These are phyloP conservation scores for Heptranchias perlo DNA, from an alignment of 2,113 vertebrate genomes.

Conservation along the genomic window DNA sequence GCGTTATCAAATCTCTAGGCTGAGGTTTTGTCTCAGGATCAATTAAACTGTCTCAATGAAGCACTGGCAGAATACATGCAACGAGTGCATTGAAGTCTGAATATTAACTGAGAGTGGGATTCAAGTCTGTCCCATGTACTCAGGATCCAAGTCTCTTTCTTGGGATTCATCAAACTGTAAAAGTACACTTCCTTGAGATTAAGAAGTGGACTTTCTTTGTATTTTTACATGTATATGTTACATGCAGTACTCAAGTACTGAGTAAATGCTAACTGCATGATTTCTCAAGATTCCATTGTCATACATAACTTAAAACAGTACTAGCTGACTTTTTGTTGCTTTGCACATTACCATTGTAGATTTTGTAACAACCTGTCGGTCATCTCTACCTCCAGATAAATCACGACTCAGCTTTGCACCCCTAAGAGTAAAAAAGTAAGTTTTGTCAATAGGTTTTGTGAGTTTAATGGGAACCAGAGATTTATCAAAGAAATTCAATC, in stretches of 20 bases:
- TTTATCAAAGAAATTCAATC: background rate
- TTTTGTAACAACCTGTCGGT: background rate
- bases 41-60: background rate
- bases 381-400: background rate
- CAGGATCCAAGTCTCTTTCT: background rate
- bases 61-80: background rate
- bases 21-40: background rate
- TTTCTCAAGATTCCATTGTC: background rate
- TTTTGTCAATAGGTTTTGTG: background rate
- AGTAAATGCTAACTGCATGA: background rate
- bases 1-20: background rate
- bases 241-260: background rate
- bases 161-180: background rate
- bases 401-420: background rate
- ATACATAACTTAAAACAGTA: background rate
- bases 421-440: constrained; percentile 9
- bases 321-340: background rate
- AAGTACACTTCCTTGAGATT: background rate
- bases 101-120: background rate
- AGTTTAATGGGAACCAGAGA: background rate
- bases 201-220: background rate
- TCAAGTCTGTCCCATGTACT: background rate
- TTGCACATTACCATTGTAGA: constrained; percentile 20
- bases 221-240: background rate
- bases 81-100: background rate